Evolutionary conservation across 2,113 vertebrate genomes (phyloP).

Genomic region (Mugil cephalus): DNA sequence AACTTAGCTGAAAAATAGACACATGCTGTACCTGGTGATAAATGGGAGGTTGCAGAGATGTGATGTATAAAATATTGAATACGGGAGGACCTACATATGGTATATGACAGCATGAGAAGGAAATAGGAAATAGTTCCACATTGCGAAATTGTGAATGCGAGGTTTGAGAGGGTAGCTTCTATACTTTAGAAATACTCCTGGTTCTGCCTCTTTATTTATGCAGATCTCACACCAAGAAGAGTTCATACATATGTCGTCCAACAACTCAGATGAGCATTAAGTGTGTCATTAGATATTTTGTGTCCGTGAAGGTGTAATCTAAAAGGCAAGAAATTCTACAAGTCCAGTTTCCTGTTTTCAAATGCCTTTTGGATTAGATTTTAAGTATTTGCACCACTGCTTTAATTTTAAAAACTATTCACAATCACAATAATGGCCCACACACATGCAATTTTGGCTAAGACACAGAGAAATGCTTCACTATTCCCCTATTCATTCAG

Average conservation of each 20-base stretch:
- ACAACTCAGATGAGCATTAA: constrained; percentile 32
- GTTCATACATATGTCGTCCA: constrained; percentile 26
- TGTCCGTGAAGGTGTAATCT: no score
- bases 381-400: no score
- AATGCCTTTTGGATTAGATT: no score
- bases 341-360: no score
- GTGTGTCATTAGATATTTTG: no score
- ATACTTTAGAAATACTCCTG: constrained; percentile 25
- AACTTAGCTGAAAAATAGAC: constrained; percentile 54
- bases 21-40: constrained; percentile 52
- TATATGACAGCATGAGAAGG: constrained; percentile 32
- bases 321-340: no score
- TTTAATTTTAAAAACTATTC: neutral
- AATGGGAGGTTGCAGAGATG: constrained; percentile 56
- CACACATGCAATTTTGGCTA: no score
- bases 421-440: neutral
- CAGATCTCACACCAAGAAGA: neutral
- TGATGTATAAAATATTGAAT: constrained; percentile 66
- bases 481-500: neutral
- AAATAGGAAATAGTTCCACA: constrained; percentile 37
- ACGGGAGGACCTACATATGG: constrained; percentile 26
- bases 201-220: constrained; percentile 25
- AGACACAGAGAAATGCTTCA: neutral
- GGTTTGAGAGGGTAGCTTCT: constrained; percentile 30
- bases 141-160: constrained; percentile 42